Percentiles rank a stretch among this genome's conserved stretches.
Evolutionary conservation across 2,797 vertebrate species (phyloP).

Genomic region (Prunella strophiata): DNA sequence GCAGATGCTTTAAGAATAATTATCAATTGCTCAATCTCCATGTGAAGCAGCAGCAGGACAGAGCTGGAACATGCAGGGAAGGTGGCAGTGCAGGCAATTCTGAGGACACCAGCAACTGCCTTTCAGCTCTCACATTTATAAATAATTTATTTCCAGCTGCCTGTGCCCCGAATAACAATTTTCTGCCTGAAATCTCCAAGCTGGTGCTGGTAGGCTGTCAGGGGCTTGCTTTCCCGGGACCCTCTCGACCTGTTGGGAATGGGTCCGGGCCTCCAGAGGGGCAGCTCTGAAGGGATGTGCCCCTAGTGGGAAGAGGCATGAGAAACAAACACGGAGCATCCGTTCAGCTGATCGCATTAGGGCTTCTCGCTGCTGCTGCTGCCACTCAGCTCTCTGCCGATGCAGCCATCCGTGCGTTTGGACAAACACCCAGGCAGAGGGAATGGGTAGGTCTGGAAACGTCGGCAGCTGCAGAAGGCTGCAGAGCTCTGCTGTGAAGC

Average conservation of each 20-base stretch:
- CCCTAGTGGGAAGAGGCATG: slow-evolving; percentile 7
- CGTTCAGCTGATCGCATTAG: background rate
- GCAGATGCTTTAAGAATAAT: background rate
- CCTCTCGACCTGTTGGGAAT: background rate
- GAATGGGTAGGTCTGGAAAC: background rate
- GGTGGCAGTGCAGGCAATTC: background rate
- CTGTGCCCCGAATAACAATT: slow-evolving; percentile 43
- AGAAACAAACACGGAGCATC: background rate
- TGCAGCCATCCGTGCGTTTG: background rate
- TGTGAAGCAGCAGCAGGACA: background rate
- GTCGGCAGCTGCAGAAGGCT: slow-evolving; percentile 6
- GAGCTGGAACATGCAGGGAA: fast-evolving
- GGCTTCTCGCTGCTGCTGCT: background rate
- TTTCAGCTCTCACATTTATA: slow-evolving; percentile 16
- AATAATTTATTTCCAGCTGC: slow-evolving; percentile 31
- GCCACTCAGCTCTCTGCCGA: background rate
- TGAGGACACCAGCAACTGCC: background rate
- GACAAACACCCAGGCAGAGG: background rate
- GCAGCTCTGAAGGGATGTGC: background rate
- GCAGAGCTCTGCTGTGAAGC: background rate
- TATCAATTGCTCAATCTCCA: background rate
- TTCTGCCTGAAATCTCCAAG: background rate
- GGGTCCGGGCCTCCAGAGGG: background rate
- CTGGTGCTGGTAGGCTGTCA: background rate
- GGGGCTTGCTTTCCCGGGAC: background rate